These are phyloP conservation scores for Balanococcus diminutus DNA, from an alignment of 2,888 invertebrate species.

Conservation along the genomic window DNA sequence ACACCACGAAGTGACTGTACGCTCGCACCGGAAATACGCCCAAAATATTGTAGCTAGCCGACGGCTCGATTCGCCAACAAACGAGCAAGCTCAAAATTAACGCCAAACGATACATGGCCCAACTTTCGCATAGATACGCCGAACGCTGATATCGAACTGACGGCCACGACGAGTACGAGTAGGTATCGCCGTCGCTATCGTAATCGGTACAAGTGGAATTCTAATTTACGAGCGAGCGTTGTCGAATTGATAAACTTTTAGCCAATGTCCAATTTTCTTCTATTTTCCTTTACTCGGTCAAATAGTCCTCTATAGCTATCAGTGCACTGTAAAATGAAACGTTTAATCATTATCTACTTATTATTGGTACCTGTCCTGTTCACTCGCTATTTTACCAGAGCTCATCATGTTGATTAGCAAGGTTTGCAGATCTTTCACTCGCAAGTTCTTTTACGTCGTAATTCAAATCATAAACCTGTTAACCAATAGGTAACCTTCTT, in stretches of 20 bases:
- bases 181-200: background rate
- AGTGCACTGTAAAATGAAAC: too few relatives aligned
- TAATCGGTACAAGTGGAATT: background rate
- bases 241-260: background rate
- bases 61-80: background rate
- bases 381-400: too few relatives aligned
- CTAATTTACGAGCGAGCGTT: background rate
- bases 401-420: too few relatives aligned
- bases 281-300: too few relatives aligned
- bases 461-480: too few relatives aligned
- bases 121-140: background rate
- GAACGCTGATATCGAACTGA: background rate
- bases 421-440: too few relatives aligned
- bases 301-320: too few relatives aligned
- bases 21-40: conserved; percentile 52
- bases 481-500: too few relatives aligned
- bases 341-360: too few relatives aligned
- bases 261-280: background rate
- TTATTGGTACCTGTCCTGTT: too few relatives aligned
- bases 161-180: too few relatives aligned
- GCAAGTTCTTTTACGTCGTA: too few relatives aligned
- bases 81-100: background rate
- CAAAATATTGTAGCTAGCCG: conserved; percentile 45
- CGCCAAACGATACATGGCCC: background rate
- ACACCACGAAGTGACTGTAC: conserved; percentile 41